Evolutionary conservation across 2,888 invertebrate genomes (phyloP).

Genomic region (Trissoscelio sp.): DNA sequence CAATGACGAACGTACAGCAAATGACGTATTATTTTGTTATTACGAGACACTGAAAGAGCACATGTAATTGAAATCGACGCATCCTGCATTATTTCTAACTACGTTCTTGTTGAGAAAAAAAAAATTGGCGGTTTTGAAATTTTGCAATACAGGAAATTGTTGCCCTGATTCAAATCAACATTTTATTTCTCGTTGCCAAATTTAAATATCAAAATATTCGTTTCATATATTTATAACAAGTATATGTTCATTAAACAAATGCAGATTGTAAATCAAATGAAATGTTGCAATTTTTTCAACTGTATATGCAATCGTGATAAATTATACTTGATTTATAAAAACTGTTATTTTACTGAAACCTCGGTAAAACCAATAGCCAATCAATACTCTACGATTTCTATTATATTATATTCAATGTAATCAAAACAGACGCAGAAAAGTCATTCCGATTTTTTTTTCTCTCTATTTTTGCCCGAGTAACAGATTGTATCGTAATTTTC

Average conservation of each 20-base stretch:
- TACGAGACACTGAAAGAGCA: conserved; percentile 49
- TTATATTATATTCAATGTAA: conserved; percentile 13
- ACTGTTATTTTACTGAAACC: background rate
- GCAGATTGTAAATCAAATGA: too few relatives aligned
- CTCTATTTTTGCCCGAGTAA: conserved; percentile 2
- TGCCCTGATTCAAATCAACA: conserved; percentile 20
- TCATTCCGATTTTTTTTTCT: background rate
- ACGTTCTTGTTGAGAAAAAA: conserved; percentile 55
- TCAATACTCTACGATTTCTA: conserved; percentile 19
- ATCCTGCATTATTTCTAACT: conserved; percentile 64
- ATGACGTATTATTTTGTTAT: conserved; percentile 64
- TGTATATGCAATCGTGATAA: too few relatives aligned
- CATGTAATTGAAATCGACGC: conserved; percentile 52
- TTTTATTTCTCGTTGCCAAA: conserved; percentile 8
- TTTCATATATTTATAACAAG: too few relatives aligned
- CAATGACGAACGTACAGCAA: conserved; percentile 51
- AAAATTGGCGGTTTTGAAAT: conserved; percentile 40
- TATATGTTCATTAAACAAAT: too few relatives aligned
- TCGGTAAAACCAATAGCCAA: conserved; percentile 1
- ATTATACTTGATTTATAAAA: too few relatives aligned
- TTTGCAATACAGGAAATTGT: conserved; percentile 23
- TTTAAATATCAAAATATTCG: too few relatives aligned
- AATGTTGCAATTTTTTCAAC: too few relatives aligned
- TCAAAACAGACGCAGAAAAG: background rate
- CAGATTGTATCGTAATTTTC: background rate